Evolutionary conservation across 2,888 invertebrate species (phyloP), one percentile per base, ranked within the genome.

Genomic region (Mechanitis mazaeus): DNA sequence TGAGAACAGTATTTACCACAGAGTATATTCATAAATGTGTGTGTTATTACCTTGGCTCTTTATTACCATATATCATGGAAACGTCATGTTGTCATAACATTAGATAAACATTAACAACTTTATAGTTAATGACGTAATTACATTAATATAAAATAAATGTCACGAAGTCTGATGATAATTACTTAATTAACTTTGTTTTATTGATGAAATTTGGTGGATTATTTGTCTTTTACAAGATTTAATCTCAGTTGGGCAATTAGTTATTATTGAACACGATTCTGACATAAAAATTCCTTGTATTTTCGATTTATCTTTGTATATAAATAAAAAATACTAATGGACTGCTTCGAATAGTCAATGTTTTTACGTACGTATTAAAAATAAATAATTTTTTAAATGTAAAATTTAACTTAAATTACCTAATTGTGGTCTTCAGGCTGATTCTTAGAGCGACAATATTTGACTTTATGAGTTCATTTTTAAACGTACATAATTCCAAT

Each of bases 401-500:
- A 42, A 3, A 42, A 42, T 9, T 42, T 11, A 42, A 42, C 6
- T 42, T 6, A 42, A 42, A 42, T 42, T 35, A 9, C 3, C 42
- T 42, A 42, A 42, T 42, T 9, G 9, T 9, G 7, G 42, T 42
- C 42, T 42, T 42, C 42, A 11, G 42, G 11, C 55, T 31, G 55
- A 50, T 38, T 50, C 59, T 45, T 50, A 65, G 63, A 62, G 61
- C 62, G 63, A 65, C 64, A 67, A 64, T 65, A 67, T 68, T 69
- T 64, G 63, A 64, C 62, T 63, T 63, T 64, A 67, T 61, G 67
- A 62, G 60, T 58, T 54, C 58, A 58, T 68, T 71, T 65, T 69
- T 67, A 67, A 68, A 68, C 74, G 73, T 70, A 75, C 76, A 71
- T 73, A 77, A 74, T 74, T 73, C 69, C 71, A 69, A 75, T 81